A percentile compares a stretch with the other conserved stretches of the same genome.
Conservation (phyloP, 2,888 invertebrate genomes). For the Flexamia atlantica region DNA sequence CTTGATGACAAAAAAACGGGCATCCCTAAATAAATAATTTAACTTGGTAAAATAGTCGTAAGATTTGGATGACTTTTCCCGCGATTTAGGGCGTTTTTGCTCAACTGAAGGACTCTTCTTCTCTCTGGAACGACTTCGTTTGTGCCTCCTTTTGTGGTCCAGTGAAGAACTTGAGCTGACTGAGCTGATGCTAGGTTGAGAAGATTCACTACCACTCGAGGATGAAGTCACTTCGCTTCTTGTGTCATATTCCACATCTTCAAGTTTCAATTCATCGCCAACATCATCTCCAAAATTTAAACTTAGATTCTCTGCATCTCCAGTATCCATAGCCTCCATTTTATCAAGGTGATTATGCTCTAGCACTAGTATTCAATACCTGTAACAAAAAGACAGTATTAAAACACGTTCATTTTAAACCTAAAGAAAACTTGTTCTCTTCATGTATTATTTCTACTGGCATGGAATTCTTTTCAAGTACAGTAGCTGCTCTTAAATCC, state of each 20-base stretch:
- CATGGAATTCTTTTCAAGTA: too few relatives aligned
- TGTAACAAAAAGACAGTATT: background rate
- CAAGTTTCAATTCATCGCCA: slow-evolving; percentile 63
- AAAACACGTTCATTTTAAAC: too few relatives aligned
- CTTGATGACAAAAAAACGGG: slow-evolving; percentile 97
- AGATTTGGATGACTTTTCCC: slow-evolving; percentile 76
- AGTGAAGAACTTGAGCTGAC: slow-evolving; percentile 84
- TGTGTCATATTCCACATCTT: slow-evolving; percentile 81
- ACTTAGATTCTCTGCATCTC: slow-evolving; percentile 63
- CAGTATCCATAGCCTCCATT: slow-evolving; percentile 63
- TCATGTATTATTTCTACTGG: too few relatives aligned
- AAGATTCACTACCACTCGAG: slow-evolving; percentile 77
- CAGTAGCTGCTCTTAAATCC: too few relatives aligned
- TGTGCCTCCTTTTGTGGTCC: slow-evolving; percentile 74
- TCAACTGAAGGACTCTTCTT: slow-evolving; percentile 73
- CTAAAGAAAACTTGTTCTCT: too few relatives aligned
- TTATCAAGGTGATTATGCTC: slow-evolving; percentile 16
- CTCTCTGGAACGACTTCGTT: slow-evolving; percentile 66
- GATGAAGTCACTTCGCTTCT: slow-evolving; percentile 93
- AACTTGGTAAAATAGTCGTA: slow-evolving; percentile 93
- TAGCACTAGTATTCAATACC: background rate
- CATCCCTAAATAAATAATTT: slow-evolving; percentile 96
- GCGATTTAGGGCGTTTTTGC: slow-evolving; percentile 73
- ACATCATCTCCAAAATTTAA: slow-evolving; percentile 64
- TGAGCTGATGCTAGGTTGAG: slow-evolving; percentile 85